Conservation (phyloP, 1,140 invertebrate species). For the Nilaparvata lugens region DNA sequence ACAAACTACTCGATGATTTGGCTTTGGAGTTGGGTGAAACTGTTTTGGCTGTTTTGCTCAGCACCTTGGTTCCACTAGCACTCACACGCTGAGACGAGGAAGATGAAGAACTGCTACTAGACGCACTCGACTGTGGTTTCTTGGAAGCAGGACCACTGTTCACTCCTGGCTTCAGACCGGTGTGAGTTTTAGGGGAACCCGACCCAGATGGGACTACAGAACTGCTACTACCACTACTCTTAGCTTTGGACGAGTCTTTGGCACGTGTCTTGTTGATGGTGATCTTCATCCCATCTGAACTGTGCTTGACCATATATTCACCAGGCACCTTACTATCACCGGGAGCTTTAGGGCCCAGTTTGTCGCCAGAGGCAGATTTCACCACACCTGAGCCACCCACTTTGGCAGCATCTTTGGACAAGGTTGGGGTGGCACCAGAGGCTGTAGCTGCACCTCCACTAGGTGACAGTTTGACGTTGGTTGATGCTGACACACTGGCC, state of each 20-base stretch:
- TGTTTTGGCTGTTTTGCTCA: neutral
- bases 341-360: slow-evolving; percentile 39
- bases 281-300: slow-evolving; percentile 77
- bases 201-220: slow-evolving; percentile 33
- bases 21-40: slow-evolving; percentile 6
- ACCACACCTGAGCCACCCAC: slow-evolving; percentile 30
- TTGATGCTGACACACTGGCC: slow-evolving; percentile 27
- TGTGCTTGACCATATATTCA: slow-evolving; percentile 79
- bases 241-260: slow-evolving; percentile 43
- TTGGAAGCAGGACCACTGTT: slow-evolving; percentile 70
- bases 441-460: slow-evolving; percentile 25
- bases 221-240: slow-evolving; percentile 22
- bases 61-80: slow-evolving; percentile 2
- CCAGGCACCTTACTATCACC: slow-evolving; percentile 56
- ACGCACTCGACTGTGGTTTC: slow-evolving; percentile 45
- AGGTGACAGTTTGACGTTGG: slow-evolving; percentile 28
- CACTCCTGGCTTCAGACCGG: slow-evolving; percentile 73
- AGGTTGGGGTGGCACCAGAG: slow-evolving; percentile 16
- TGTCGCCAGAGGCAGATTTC: slow-evolving; percentile 45
- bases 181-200: slow-evolving; percentile 63
- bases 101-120: slow-evolving; percentile 6
- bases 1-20: neutral
- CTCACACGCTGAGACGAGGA: slow-evolving; percentile 22
- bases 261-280: slow-evolving; percentile 76
- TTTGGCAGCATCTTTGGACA: slow-evolving; percentile 3